A percentile compares a stretch with the other conserved stretches of the same genome.
Evolutionary conservation across 2,797 vertebrate genomes (phyloP).

Genomic region (Tenualosa ilisha): DNA sequence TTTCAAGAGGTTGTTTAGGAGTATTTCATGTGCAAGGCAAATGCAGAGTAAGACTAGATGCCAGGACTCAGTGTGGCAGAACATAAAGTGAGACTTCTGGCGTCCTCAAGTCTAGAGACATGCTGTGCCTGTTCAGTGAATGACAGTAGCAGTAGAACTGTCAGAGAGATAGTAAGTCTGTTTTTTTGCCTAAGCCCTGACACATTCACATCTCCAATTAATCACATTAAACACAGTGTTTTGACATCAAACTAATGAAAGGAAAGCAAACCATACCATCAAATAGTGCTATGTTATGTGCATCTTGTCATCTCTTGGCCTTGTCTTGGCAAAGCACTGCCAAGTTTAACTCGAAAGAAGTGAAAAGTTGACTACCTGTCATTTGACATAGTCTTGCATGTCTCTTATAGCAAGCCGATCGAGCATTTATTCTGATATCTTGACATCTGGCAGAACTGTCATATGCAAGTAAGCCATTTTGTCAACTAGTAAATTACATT

Average conservation of each 20-base stretch:
- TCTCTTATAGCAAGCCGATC: background rate
- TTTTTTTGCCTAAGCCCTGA: background rate
- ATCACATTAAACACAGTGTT: background rate
- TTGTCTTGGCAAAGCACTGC: no score
- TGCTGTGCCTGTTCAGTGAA: background rate
- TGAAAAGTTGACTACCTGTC: background rate
- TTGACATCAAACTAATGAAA: background rate
- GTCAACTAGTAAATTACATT: no score
- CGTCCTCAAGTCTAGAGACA: background rate
- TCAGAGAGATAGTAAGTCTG: background rate
- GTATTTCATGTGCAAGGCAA: background rate
- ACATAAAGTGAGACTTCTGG: background rate
- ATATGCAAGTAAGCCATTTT: no score
- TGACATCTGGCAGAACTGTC: no score
- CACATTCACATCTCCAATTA: background rate
- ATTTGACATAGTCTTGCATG: background rate
- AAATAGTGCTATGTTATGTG: background rate
- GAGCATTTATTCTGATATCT: no score
- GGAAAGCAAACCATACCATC: background rate
- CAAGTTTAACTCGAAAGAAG: background rate
- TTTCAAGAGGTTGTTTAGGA: background rate
- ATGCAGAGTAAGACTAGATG: background rate
- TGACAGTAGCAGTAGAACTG: slow-evolving; percentile 3
- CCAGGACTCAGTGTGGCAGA: background rate
- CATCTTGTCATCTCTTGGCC: background rate